Base-by-base conservation (phyloP, 1,140 invertebrate species). In the Bombus fervidus region DNA sequence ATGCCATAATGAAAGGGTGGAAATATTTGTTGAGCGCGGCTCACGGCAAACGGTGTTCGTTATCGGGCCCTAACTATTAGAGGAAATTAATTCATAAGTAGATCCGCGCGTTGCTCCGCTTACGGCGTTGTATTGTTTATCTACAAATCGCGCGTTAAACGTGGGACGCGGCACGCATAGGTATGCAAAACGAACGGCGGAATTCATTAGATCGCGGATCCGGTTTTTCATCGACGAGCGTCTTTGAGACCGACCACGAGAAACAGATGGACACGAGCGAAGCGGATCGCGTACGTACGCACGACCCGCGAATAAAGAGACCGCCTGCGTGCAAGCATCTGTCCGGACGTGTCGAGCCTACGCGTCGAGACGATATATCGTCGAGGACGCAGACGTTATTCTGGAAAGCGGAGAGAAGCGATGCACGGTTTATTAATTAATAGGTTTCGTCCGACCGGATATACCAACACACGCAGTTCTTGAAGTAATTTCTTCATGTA, bases 361-460 rank as follows among this genome's bases (percentile, higher is more conserved):
- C 66, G 66, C 66, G 66, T 25, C 9, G 9, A 64, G 62, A 64
- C 62, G 62, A 64, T 75, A 34, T 28, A 76, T 83, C 62, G 62
- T 39, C 31, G 5, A 2, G 47, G 22, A 57, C 41, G 43, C 43
- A 72, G 66, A 53, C 47, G 47, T 53, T 71, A 73, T 43, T 37
- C 62, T 37, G 78, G 43, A 62, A 41, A 62, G 31, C 28, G 28
- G 31, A 47, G 22, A 88, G 81, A 85, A 88, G 13, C n/a, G 4
- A 18, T 8, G 13, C n/a, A 66, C 64, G 64, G 15, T 73, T 89
- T 81, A 53, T 83, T 89, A 89, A 89, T 89, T 89, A 89, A 86
- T 75, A 59, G 47, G 47, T 34, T 43, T 80, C 69, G 31, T 89
- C 75, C 41, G 64, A 37, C 57, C 64, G 73, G 43, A 57, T 53